Evolutionary conservation across 1,140 invertebrate species (phyloP).

Genomic region (Drosophila guanche): DNA sequence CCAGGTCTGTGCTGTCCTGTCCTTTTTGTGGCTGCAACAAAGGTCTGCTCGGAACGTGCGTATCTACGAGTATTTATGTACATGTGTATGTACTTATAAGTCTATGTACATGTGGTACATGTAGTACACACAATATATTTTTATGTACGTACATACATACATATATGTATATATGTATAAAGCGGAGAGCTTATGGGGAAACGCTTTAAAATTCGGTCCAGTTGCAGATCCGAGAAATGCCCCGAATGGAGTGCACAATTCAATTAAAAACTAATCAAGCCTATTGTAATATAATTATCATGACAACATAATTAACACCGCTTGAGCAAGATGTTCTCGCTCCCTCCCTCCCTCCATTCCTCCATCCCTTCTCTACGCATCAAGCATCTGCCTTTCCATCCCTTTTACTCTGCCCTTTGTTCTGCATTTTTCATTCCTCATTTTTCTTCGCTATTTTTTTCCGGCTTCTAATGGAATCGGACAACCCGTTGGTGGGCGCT

Average conservation of each 20-base stretch:
- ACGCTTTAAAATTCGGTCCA: slow-evolving; percentile 42
- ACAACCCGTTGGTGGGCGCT: slow-evolving; percentile 61
- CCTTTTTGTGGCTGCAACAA: slow-evolving; percentile 6
- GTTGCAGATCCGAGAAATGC: slow-evolving; percentile 41
- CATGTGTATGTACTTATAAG: no score
- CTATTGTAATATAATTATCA: slow-evolving; percentile 80
- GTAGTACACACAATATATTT: no score
- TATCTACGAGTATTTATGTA: no score
- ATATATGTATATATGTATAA: neutral
- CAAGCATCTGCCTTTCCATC: neutral
- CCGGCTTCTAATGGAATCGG: slow-evolving; percentile 52
- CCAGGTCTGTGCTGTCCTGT: slow-evolving; percentile 1
- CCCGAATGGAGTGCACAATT: slow-evolving; percentile 65
- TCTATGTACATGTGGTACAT: no score
- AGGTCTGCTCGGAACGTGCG: no score
- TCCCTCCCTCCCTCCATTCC: neutral
- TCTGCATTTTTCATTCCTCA: slow-evolving; percentile 45
- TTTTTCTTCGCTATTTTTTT: slow-evolving; percentile 28
- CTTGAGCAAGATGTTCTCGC: slow-evolving; percentile 32
- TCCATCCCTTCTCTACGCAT: neutral
- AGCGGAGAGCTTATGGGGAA: slow-evolving; percentile 12
- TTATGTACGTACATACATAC: slow-evolving; percentile 1
- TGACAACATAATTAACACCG: slow-evolving; percentile 77
- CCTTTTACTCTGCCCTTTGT: neutral
- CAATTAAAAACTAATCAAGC: slow-evolving; percentile 82